Evolutionary conservation across 2,113 vertebrate genomes (phyloP).

Genomic region (Oncorhynchus clarkii): DNA sequence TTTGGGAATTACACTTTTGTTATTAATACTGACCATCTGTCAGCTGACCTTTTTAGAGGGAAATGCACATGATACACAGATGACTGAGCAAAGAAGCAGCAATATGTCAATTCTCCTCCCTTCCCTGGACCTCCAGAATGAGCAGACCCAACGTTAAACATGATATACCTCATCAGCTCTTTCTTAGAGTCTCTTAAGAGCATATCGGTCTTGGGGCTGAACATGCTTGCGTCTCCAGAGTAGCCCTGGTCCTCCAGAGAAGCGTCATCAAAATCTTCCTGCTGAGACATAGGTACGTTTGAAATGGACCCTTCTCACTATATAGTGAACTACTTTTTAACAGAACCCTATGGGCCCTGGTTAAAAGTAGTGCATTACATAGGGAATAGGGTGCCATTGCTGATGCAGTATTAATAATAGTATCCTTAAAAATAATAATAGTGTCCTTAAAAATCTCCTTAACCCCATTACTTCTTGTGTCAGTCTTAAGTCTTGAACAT

Average conservation of each 20-base stretch:
- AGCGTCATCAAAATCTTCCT: slow-evolving; percentile 76
- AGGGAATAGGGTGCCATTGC: too few species aligned
- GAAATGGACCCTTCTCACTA: too few species aligned
- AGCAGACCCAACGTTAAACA: background rate
- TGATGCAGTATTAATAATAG: too few species aligned
- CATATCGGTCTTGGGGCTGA: slow-evolving; percentile 87
- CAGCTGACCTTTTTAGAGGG: slow-evolving; percentile 39
- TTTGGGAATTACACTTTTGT: slow-evolving; percentile 37
- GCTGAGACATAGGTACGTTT: slow-evolving; percentile 30
- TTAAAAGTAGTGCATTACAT: too few species aligned
- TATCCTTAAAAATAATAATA: background rate
- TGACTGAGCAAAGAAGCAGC: slow-evolving; percentile 41
- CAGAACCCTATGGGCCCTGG: too few species aligned
- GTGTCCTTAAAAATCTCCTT: background rate
- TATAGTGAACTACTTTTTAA: too few species aligned
- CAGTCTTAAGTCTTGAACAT: slow-evolving; percentile 39
- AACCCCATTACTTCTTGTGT: slow-evolving; percentile 3
- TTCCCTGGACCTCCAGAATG: background rate
- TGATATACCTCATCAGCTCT: slow-evolving; percentile 91
- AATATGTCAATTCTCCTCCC: slow-evolving; percentile 31
- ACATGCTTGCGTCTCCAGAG: slow-evolving; percentile 82
- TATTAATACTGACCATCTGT: slow-evolving; percentile 55
- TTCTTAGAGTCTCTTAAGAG: slow-evolving; percentile 94
- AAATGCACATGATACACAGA: slow-evolving; percentile 47
- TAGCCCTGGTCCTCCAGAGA: slow-evolving; percentile 89